phyloP scores from a whole-genome alignment of 35 echinoderm and acorn worm genomes.

The Amphiura filiformis region DNA sequence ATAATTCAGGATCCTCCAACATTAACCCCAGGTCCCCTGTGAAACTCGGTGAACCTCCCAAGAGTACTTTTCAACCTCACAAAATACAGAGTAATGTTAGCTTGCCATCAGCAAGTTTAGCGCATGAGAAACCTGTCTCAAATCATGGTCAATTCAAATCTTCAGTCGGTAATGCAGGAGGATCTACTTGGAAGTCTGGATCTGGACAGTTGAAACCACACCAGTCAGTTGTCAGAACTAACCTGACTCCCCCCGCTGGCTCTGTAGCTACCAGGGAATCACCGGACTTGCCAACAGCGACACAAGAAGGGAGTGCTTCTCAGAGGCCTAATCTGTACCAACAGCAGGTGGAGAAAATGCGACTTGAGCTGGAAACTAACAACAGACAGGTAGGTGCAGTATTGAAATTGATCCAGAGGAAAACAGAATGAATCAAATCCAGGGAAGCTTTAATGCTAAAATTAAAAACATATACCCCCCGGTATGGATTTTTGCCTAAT shows the following conservation, averaged over 20 bases:
- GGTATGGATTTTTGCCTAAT: not conserved
- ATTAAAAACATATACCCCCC: not conserved
- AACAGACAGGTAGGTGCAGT: slow-evolving; percentile 46
- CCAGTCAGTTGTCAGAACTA: slow-evolving; percentile 28
- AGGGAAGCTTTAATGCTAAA: no score
- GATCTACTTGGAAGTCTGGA: no score
- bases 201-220: no score
- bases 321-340: slow-evolving; percentile 17
- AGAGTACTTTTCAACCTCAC: not conserved
- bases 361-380: slow-evolving; percentile 37
- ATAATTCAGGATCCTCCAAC: not conserved
- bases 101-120: not conserved
- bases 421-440: no score
- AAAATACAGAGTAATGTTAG: not conserved
- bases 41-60: not conserved
- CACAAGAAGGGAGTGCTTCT: slow-evolving; percentile 12
- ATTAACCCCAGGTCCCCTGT: no score
- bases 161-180: no score
- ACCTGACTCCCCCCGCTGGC: slow-evolving; percentile 68
- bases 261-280: slow-evolving; percentile 38
- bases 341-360: slow-evolving; percentile 66
- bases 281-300: slow-evolving; percentile 40
- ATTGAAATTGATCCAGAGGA: no score
- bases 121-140: not conserved
- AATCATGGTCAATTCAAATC: not conserved